Conservation (phyloP, 1,140 invertebrate species). For the Aphaenogaster ashmeadi region DNA sequence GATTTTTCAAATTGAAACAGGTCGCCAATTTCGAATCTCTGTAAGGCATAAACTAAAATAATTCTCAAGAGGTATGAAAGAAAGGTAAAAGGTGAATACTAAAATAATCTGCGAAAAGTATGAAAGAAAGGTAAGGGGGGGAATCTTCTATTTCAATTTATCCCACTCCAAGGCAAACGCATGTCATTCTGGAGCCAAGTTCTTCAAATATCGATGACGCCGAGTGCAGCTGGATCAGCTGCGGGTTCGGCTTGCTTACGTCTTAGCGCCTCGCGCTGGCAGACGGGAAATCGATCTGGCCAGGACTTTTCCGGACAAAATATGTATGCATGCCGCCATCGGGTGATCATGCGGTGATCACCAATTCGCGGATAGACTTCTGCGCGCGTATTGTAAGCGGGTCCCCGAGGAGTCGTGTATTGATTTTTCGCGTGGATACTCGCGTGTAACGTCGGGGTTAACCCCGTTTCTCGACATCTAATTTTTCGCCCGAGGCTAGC, state of each 20-base stretch:
- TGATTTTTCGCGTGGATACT: conserved; percentile 85
- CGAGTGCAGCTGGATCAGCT: conserved; percentile 59
- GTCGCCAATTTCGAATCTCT: not conserved
- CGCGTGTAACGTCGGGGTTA: conserved; percentile 78
- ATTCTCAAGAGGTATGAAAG: not conserved
- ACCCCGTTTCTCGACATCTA: conserved; percentile 73
- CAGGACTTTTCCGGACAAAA: conserved; percentile 5
- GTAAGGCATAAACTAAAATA: not conserved
- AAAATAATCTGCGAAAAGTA: not conserved
- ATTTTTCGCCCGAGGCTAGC: conserved; percentile 55
- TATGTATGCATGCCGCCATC: conserved; percentile 34
- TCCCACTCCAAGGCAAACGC: not conserved
- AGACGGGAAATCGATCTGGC: conserved; percentile 69
- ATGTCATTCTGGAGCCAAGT: not conserved
- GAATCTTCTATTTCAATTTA: conserved; percentile 24
- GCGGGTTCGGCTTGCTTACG: conserved; percentile 19
- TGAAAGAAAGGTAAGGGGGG: not conserved
- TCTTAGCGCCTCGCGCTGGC: conserved; percentile 9
- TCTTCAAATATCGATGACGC: conserved; percentile 32
- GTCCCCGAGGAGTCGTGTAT: conserved; percentile 79
- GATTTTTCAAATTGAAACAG: not conserved
- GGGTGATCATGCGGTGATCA: conserved; percentile 37
- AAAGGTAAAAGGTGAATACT: conserved; percentile 13
- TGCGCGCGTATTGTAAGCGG: conserved; percentile 67
- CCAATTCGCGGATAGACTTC: conserved; percentile 50